Evolutionary conservation across 37 sponge, comb jelly and placozoan species (phyloP), one percentile per base, ranked within the genome.

Genomic region (Tethya wilhelma): DNA sequence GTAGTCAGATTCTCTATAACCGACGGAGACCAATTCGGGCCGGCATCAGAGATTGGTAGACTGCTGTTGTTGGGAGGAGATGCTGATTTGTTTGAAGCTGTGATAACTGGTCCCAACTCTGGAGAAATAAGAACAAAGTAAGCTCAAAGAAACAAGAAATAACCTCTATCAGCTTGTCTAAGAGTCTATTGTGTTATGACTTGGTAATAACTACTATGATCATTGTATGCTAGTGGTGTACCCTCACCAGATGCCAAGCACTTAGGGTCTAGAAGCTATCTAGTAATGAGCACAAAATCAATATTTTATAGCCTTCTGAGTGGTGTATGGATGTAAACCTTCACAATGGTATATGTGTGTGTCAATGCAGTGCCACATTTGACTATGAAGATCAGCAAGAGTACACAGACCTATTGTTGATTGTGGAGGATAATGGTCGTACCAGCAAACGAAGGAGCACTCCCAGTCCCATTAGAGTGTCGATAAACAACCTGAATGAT

Each of bases 401-500:
- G 56, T 83, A 79, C 38, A 44, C 33, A 8, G 26, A 42, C 73
- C 3, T 83, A 1, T 20, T 67, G 28, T 32, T 88, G 23, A 28
- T 32, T 22, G 90, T 82, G 26, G 32, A 12, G 44, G 90, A 89
- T 68, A 75, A 80, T 53, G 79, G 84, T n/a, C 56, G 39, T 1
- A 64, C 57, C 8, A 29, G 55, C 32, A 70, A 45, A 31, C 73
- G 84, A 7, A n/a, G 14, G 26, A 83, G 84, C 30, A 28, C 22
- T 1, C 67, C 77, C 19, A 41, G 60, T 11, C 34, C 59, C 0
- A 53, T 83, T n/a, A 72, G 46, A 20, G 66, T 89, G 4, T 40
- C 32, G 14, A 74, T 89, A 6, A 42, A 12, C 22, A 83, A 89
- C 69, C 8, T 89, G 32, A 83, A 89, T 37, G 83, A 79, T 56